Evolutionary conservation across 2,888 invertebrate species (phyloP).

Genomic region (Drosophila affinis): DNA sequence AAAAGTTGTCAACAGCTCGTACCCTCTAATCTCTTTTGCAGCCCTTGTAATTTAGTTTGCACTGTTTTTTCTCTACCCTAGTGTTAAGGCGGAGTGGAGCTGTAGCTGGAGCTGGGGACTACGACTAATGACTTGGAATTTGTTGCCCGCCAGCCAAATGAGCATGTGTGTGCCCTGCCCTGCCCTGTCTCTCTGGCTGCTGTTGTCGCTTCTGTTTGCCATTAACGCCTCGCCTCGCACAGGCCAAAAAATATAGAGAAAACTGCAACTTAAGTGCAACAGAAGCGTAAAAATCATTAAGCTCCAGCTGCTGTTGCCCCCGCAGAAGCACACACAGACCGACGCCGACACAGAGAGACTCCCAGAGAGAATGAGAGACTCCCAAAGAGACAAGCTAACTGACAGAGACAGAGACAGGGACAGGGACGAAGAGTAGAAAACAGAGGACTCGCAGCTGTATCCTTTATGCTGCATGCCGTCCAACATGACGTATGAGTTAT

Average conservation of each 20-base stretch:
- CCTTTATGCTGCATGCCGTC: slow-evolving; percentile 41
- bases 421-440: slow-evolving; percentile 7
- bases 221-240: slow-evolving; percentile 65
- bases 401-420: slow-evolving; percentile 10
- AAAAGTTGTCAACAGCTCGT: slow-evolving; percentile 18
- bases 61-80: slow-evolving; percentile 21
- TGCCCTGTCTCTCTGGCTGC: slow-evolving; percentile 31
- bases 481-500: slow-evolving; percentile 71
- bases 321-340: slow-evolving; percentile 7
- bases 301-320: slow-evolving; percentile 55
- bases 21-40: slow-evolving; percentile 47
- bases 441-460: slow-evolving; percentile 27
- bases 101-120: slow-evolving; percentile 42
- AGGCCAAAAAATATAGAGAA: slow-evolving; percentile 48
- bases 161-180: slow-evolving; percentile 37
- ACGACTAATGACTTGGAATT: slow-evolving; percentile 76
- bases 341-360: slow-evolving; percentile 10
- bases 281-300: slow-evolving; percentile 74
- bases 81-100: slow-evolving; percentile 16
- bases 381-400: slow-evolving; percentile 17
- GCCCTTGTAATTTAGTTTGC: slow-evolving; percentile 59
- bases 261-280: slow-evolving; percentile 67
- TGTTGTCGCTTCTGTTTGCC: slow-evolving; percentile 63
- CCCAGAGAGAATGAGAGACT: slow-evolving; percentile 11
- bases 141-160: slow-evolving; percentile 76